Evolutionary conservation across 2,888 invertebrate species (phyloP).

Genomic region (Hyposoter didymator): DNA sequence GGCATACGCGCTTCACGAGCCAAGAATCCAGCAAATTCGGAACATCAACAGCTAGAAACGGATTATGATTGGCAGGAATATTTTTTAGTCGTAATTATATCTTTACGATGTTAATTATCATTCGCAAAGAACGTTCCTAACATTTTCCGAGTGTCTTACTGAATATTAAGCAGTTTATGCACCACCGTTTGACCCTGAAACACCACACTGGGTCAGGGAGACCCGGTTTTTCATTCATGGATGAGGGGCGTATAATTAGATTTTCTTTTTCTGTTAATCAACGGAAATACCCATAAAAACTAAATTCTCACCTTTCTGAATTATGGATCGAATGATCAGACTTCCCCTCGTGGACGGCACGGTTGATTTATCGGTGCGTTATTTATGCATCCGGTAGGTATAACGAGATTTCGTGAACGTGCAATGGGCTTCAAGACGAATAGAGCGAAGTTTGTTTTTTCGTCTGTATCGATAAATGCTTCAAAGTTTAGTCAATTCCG

Average conservation of each 20-base stretch:
- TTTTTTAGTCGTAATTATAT: neutral
- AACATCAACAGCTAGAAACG: neutral
- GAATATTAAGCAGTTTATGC: too few species aligned
- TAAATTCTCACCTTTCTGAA: neutral
- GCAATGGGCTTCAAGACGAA: too few species aligned
- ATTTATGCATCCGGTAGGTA: neutral
- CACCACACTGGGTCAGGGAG: neutral
- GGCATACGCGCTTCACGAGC: neutral
- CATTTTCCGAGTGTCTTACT: neutral
- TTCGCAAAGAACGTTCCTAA: neutral
- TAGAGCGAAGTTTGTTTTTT: too few species aligned
- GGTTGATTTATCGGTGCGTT: neutral
- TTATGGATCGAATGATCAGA: neutral
- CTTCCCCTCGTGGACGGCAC: neutral
- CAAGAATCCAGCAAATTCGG: neutral
- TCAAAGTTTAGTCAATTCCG: too few species aligned
- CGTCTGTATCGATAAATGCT: too few species aligned
- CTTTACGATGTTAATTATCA: neutral
- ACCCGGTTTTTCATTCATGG: neutral
- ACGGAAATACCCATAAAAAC: neutral
- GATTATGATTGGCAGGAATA: neutral
- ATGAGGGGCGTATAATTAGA: neutral
- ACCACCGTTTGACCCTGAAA: neutral
- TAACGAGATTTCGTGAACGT: neutral
- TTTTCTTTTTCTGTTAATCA: neutral